Conservation (phyloP, 53 echinoderm and acorn worm species). For the Holothuria leucospilota region DNA sequence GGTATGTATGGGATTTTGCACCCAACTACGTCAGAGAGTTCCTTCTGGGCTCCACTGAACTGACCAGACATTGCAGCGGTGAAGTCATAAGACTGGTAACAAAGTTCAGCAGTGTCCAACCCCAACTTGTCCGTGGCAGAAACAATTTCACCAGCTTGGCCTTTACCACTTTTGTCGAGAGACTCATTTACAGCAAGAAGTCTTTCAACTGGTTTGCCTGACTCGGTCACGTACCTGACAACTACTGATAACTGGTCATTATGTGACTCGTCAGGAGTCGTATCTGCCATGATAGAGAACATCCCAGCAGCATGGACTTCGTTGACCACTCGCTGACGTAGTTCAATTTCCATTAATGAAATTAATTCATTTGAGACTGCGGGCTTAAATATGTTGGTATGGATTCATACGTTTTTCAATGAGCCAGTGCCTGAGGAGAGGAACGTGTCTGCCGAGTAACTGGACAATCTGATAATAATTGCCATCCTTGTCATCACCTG, state of each 20-base stretch:
- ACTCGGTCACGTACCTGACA: constrained; percentile 24
- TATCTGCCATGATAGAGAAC: constrained; percentile 31
- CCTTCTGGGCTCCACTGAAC: no score
- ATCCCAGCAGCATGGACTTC: constrained; percentile 31
- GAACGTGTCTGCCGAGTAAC: constrained; percentile 37
- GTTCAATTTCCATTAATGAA: neutral
- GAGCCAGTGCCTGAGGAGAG: constrained; percentile 19
- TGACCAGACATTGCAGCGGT: no score
- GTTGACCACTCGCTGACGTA: neutral
- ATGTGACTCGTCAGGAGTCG: constrained; percentile 35
- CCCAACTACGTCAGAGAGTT: neutral
- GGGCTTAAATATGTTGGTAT: constrained; percentile 26
- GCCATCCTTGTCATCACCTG: constrained; percentile 25
- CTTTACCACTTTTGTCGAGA: constrained; percentile 33
- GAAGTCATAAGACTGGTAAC: constrained; percentile 22
- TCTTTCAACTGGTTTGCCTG: constrained; percentile 32
- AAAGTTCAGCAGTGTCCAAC: constrained; percentile 7
- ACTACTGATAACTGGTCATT: constrained; percentile 24
- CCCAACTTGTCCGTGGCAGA: neutral
- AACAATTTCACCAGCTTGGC: constrained; percentile 37
- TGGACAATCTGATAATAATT: constrained; percentile 25
- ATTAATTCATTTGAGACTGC: constrained; percentile 32
- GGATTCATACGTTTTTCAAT: constrained; percentile 20
- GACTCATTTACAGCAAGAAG: constrained; percentile 31
- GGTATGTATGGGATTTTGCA: constrained; percentile 5